phyloP scores from a whole-genome alignment of 2,888 invertebrate genomes.

The Palloptera scutellata region DNA sequence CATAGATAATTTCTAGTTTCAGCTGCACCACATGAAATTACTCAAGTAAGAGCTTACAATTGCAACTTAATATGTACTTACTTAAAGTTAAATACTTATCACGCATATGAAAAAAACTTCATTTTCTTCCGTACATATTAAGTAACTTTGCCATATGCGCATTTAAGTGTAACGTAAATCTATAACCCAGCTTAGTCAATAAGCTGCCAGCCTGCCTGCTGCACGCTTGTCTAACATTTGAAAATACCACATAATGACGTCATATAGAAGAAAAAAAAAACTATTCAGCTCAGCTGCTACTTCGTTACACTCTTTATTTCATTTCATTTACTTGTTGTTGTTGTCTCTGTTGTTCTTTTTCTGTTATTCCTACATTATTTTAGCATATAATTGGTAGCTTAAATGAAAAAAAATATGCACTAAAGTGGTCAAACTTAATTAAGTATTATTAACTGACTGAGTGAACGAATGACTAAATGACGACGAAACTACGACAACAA shows the following conservation, averaged over 20 bases:
- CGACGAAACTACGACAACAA: no score
- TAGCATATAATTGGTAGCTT: slow-evolving; percentile 6
- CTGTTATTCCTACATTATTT: background rate
- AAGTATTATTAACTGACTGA: background rate
- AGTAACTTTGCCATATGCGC: no score
- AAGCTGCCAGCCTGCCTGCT: no score
- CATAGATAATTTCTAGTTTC: no score
- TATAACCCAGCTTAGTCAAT: slow-evolving; percentile 3
- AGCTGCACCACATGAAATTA: no score
- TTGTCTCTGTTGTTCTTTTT: slow-evolving; percentile 4
- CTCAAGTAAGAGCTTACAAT: no score
- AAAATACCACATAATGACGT: slow-evolving; percentile 9
- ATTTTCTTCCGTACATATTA: no score
- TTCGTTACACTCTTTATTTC: background rate
- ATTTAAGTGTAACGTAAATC: no score
- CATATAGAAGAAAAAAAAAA: slow-evolving; percentile 9
- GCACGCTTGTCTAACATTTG: background rate
- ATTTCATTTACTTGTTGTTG: background rate
- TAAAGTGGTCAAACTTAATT: slow-evolving; percentile 1
- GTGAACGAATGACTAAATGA: no score
- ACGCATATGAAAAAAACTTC: no score
- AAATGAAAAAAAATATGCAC: background rate
- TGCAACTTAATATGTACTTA: no score
- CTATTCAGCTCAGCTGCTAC: background rate
- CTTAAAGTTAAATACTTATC: no score